phyloP scores from a whole-genome alignment of 2,113 vertebrate genomes.

The Mustelus asterias region DNA sequence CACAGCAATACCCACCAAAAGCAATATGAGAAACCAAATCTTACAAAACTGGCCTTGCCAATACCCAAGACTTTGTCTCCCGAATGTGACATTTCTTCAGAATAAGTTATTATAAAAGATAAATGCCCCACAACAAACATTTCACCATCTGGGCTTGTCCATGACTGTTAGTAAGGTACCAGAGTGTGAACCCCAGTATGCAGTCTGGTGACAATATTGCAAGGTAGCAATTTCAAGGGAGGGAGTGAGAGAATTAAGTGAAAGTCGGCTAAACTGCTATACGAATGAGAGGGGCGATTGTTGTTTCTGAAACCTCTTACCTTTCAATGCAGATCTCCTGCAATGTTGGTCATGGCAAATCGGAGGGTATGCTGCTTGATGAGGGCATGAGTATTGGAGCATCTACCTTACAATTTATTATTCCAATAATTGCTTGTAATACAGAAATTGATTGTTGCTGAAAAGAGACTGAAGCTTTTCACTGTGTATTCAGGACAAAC shows the following conservation, averaged over 20 bases:
- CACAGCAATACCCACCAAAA: neutral
- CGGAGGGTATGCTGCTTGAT: neutral
- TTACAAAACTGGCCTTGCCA: neutral
- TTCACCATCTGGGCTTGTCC: neutral
- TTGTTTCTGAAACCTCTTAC: neutral
- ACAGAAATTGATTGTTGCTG: no score
- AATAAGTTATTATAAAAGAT: neutral
- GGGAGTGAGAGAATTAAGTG: neutral
- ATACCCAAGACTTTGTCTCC: neutral
- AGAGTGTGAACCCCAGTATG: neutral
- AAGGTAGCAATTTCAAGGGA: neutral
- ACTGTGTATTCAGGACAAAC: no score
- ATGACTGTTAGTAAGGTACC: neutral
- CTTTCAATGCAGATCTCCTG: neutral
- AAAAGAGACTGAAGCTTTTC: no score
- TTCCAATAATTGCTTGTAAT: no score
- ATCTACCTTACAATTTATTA: neutral
- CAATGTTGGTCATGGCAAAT: neutral
- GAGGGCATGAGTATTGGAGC: neutral
- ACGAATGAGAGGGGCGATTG: neutral
- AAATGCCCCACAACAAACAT: neutral
- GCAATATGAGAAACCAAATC: neutral
- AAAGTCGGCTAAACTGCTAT: neutral
- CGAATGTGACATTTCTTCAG: neutral
- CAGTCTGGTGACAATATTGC: neutral